A percentile compares a stretch with the other conserved stretches of the same genome.
phyloP scores from a whole-genome alignment of 1,140 invertebrate genomes.

The Sminthurinus signatus region DNA sequence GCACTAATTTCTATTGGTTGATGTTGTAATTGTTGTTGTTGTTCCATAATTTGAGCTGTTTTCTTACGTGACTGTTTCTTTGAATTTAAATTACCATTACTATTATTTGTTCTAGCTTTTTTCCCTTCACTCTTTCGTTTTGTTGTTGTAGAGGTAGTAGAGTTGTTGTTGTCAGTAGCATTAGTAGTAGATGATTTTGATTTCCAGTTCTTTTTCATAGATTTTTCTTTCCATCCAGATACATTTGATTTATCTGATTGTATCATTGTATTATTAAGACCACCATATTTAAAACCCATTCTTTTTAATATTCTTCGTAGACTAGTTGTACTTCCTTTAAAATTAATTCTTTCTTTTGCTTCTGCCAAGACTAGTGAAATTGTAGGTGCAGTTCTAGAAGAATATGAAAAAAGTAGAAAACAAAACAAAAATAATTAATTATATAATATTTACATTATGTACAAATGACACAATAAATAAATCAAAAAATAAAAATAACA shows the following conservation, averaged over 20 bases:
- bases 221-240: slow-evolving; percentile 9
- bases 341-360: slow-evolving; percentile 31
- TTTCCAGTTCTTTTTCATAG: background rate
- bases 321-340: slow-evolving; percentile 34
- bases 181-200: background rate
- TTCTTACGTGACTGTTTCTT: background rate
- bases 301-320: slow-evolving; percentile 35
- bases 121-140: no score
- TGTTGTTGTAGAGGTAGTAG: no score
- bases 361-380: slow-evolving; percentile 29
- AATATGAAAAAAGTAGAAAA: no score
- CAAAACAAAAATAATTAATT: slow-evolving; percentile 6
- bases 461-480: background rate
- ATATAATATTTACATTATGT: no score
- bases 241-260: slow-evolving; percentile 11
- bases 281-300: slow-evolving; percentile 29
- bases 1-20: background rate
- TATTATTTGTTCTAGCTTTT: no score
- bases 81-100: no score
- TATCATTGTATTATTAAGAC: slow-evolving; percentile 8
- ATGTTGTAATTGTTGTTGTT: background rate
- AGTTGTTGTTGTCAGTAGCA: background rate
- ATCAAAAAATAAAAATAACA: background rate
- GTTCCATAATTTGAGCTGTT: background rate
- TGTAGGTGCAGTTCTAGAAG: slow-evolving; percentile 31